Evolutionary conservation across 2,888 invertebrate genomes (phyloP), one percentile per base, ranked within the genome.

Genomic region (Crossocerus cetratus): DNA sequence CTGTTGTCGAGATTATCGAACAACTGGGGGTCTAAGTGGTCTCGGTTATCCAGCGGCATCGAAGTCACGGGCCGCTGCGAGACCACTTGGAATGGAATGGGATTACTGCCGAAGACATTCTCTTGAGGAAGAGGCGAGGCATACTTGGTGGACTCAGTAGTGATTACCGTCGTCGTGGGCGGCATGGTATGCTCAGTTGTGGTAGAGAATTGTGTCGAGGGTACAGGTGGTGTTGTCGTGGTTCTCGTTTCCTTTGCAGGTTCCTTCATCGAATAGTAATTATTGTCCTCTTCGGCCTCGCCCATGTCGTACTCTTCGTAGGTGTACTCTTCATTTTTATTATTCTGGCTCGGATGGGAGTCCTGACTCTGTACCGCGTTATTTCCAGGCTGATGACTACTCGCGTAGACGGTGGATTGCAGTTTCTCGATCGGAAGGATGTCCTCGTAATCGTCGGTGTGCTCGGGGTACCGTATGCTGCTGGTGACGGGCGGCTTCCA

Each of bases 301-400:
- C 14, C 13, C 79, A 83, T 23, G 53, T 88, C 83, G 64, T 88
- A 87, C 20, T 86, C 86, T 0, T 87, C 90, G 75, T 90, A 83
- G 66, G 89, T 90, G 13, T 91, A 88, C 85, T 90, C 72, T 78
- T 83, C 83, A 80, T 84, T 78, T 80, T 69, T 55, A 1, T 57
- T 3, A 5, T 80, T 72, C 3, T 76, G 70, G 61, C 76, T 73
- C 1, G 61, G 58, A 18, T 62, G 72, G 2, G 65, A 43, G n/a
- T 60, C 59, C 11, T 42, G 54, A 18, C 65, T 65, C 1, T 66
- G 57, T 43, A 69, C 32, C 32, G 83, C 43, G 23, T 81, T 83
- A 4, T 72, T 80, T 8, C 76, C 42, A 42, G 49, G 72, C 20
- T 76, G 72, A 55, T 71, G 61, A 20, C 72, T 71, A 3, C 64